Base-by-base conservation (phyloP, 2,797 vertebrate genomes). In the Miichthys miiuy region DNA sequence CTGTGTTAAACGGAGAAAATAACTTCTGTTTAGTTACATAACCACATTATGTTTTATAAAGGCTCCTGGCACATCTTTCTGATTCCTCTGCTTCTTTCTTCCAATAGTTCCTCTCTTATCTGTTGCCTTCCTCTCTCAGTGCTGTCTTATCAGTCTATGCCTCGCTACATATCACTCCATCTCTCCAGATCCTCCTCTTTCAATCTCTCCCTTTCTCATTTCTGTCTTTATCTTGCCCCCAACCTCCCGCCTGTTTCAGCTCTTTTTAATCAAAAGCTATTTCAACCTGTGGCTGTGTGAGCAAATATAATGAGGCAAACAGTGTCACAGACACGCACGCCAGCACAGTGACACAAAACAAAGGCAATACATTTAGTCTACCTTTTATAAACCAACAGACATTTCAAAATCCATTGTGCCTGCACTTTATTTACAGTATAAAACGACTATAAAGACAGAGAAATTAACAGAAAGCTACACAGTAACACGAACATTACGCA, bases 251-350 rank as follows among this genome's bases (percentile, higher is more conserved):
- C 84, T 82, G 82, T 87, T 89, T 82, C 72, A 79, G 75, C 81
- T 85, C 25, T 78, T 90, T 88, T 91, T 88, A 90, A 93, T 91
- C 81, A 91, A 89, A 91, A 87, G 57, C 81, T 72, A 42, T 81
- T 89, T 89, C 81, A 73, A 73, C 77, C 79, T 34, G 38, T 71
- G 79, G 68, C 80, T 84, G 54, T 80, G 50, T 81, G 73, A 77
- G 79, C 82, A 85, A 87, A 91, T 87, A 79, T 69, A 72, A 86
- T 68, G 79, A 60, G 51, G 64, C 79, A 81, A 86, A 85, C 77
- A 58, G 56, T 82, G 68, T 77, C 68, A 75, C 66, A 63, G 56
- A 71, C 63, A 79, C n/a, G 7, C 56, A 64, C n/a, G 4, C 14
- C 1, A 9, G 34, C 52, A 54, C 61, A 17, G 42, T 46, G 5